Evolutionary conservation across 1,140 invertebrate species (phyloP).

Genomic region (Apis laboriosa): DNA sequence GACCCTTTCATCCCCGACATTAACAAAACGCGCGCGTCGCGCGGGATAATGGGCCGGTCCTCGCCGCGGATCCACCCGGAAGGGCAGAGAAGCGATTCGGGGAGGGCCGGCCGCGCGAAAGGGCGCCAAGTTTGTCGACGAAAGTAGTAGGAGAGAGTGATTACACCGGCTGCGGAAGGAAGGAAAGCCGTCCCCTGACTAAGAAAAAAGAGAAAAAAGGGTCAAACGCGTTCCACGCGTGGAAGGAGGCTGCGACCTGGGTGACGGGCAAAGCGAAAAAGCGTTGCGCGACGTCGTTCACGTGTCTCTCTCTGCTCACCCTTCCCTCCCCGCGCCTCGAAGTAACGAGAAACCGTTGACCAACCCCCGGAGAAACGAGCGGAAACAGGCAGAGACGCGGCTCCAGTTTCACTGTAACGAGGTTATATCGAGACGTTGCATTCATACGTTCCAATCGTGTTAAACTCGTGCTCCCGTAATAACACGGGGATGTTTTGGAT

Average conservation of each 20-base stretch:
- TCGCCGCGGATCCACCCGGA: conserved; percentile 37
- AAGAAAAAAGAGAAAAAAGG: not conserved
- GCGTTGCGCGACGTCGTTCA: not conserved
- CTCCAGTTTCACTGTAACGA: conserved; percentile 6
- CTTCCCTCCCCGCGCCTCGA: conserved; percentile 31
- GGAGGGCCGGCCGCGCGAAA: conserved; percentile 10
- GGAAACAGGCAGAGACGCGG: not conserved
- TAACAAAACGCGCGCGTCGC: conserved; percentile 57
- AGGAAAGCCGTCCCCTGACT: not conserved
- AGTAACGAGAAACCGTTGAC: conserved; percentile 64
- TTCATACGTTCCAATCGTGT: not conserved
- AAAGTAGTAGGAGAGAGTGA: conserved; percentile 44
- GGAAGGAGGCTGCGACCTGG: too few relatives aligned
- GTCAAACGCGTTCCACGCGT: conserved; percentile 24
- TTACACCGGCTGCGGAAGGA: conserved; percentile 21
- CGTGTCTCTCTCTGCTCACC: not conserved
- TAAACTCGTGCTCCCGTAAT: not conserved
- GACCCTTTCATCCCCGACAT: conserved; percentile 30
- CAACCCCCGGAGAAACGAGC: conserved; percentile 46
- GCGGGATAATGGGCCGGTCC: conserved; percentile 51
- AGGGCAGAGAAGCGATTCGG: conserved; percentile 43
- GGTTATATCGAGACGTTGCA: not conserved
- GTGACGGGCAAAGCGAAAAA: conserved; percentile 31
- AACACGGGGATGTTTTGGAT: not conserved
- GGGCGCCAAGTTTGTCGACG: not conserved